Conservation (phyloP, 2,113 vertebrate genomes). For the Pycnonotus jocosus region DNA sequence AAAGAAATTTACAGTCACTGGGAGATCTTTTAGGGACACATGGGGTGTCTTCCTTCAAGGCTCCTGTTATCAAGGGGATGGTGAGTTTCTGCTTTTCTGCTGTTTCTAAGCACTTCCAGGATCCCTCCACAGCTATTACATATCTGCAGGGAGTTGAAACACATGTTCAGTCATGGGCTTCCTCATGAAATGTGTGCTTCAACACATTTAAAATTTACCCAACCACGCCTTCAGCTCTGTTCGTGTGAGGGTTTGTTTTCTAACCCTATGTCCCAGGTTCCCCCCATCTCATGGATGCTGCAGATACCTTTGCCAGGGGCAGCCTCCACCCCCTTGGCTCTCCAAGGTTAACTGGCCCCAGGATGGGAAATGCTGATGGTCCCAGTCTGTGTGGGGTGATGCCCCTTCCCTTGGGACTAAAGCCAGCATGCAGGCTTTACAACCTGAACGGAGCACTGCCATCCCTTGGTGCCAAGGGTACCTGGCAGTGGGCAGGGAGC, state of each 20-base stretch:
- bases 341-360: fast-evolving
- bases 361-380: not conserved
- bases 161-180: not conserved
- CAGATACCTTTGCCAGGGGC: not conserved
- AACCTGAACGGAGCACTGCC: not conserved
- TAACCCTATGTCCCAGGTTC: not conserved
- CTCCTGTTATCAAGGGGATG: not conserved
- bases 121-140: not conserved
- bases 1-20: not conserved
- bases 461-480: fast-evolving
- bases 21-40: not conserved
- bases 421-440: not conserved
- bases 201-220: not conserved
- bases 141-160: not conserved
- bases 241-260: not conserved
- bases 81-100: not conserved
- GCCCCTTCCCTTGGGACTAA: not conserved
- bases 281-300: not conserved
- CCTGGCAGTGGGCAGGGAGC: not conserved
- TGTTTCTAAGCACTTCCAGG: not conserved
- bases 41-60: not conserved
- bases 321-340: not conserved
- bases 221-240: not conserved
- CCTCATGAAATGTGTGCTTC: not conserved
- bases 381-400: not conserved